A percentile compares a stretch with the other conserved stretches of the same genome.
These are phyloP conservation scores for Andricus quercusramuli DNA, from an alignment of 2,888 invertebrate genomes.

Conservation along the genomic window DNA sequence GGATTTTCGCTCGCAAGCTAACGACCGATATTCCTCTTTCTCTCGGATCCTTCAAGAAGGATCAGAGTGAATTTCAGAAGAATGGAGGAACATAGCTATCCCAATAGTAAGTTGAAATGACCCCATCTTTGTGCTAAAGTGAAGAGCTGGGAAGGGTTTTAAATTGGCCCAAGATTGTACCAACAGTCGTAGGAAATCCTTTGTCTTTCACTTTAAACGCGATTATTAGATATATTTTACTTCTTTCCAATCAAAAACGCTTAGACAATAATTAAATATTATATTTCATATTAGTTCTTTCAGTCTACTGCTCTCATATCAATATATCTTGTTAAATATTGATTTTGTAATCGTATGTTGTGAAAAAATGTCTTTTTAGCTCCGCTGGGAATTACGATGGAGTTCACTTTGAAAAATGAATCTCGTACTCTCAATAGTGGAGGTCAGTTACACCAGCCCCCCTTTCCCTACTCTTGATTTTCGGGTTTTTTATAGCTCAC, in stretches of 20 bases:
- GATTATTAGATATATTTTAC: background rate
- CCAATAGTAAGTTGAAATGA: background rate
- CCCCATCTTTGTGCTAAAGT: conserved; percentile 1
- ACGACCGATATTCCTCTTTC: background rate
- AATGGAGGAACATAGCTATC: background rate
- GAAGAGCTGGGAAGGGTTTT: background rate
- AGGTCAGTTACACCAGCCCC: no score
- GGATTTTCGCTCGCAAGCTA: background rate
- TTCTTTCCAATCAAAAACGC: background rate
- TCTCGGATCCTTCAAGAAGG: background rate
- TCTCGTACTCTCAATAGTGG: no score
- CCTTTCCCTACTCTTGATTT: no score
- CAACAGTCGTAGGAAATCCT: background rate
- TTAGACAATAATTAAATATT: background rate
- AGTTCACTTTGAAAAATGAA: no score
- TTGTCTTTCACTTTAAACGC: background rate
- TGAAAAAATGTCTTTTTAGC: no score
- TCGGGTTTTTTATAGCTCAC: no score
- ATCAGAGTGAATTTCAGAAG: background rate
- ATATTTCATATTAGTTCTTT: no score
- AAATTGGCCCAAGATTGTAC: background rate
- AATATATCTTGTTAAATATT: no score
- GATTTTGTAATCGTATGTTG: no score
- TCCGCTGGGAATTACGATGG: no score
- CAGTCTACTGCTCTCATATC: no score